These are phyloP conservation scores for Anthonomus grandis DNA, from an alignment of 1,140 invertebrate species.

Conservation along the genomic window DNA sequence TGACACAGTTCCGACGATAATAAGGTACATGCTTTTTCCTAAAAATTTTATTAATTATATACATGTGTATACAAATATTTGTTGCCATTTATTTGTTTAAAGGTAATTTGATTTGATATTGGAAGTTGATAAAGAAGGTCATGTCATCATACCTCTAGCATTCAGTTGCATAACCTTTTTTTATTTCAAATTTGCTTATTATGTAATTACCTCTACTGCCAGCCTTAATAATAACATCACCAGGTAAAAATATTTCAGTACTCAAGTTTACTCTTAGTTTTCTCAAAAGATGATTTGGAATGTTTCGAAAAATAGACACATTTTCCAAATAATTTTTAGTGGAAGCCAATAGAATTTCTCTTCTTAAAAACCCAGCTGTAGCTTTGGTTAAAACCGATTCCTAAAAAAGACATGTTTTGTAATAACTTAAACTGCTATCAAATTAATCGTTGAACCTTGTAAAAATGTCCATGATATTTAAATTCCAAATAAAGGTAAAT, in stretches of 20 bases:
- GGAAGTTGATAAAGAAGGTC: too few relatives aligned
- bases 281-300: not conserved
- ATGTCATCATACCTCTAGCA: too few relatives aligned
- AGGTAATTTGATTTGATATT: too few relatives aligned
- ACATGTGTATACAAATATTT: too few relatives aligned
- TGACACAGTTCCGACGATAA: too few relatives aligned
- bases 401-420: not conserved
- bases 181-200: not conserved
- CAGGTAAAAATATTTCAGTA: constrained; percentile 9
- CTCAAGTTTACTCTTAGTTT: not conserved
- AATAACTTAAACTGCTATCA: not conserved
- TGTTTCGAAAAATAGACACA: not conserved
- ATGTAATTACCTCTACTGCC: not conserved
- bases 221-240: constrained; percentile 5
- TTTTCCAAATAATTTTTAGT: not conserved
- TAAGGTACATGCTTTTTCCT: too few relatives aligned
- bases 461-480: constrained; percentile 13
- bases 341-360: not conserved
- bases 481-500: constrained; percentile 12
- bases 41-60: too few relatives aligned
- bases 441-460: not conserved
- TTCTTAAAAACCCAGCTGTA: not conserved
- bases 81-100: too few relatives aligned
- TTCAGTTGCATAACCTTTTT: too few relatives aligned
- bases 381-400: constrained; percentile 5